Conservation (phyloP, 2,888 invertebrate genomes). For the Caenorhabditis wallacei region DNA sequence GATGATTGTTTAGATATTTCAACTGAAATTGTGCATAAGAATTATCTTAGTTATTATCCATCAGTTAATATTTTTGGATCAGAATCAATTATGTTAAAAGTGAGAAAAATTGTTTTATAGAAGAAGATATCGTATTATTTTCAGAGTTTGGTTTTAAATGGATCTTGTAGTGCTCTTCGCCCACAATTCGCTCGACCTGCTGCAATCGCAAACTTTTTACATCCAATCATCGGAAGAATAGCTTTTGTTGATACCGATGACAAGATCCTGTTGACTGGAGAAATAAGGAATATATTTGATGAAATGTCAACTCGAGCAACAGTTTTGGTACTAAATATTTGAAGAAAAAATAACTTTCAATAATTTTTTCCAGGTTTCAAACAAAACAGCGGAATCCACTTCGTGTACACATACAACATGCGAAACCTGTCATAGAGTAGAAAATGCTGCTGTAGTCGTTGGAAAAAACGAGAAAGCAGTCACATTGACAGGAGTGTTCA, state of each 20-base stretch:
- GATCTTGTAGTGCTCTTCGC: slow-evolving; percentile 68
- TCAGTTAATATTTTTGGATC: slow-evolving; percentile 74
- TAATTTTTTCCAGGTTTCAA: slow-evolving; percentile 63
- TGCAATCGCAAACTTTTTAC: slow-evolving; percentile 69
- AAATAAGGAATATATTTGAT: slow-evolving; percentile 70
- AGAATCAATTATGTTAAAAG: slow-evolving; percentile 74
- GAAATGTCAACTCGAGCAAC: slow-evolving; percentile 71
- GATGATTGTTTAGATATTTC: slow-evolving; percentile 77
- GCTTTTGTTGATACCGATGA: slow-evolving; percentile 73
- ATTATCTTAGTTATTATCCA: slow-evolving; percentile 70
- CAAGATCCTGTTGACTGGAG: slow-evolving; percentile 72
- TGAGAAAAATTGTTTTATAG: slow-evolving; percentile 2
- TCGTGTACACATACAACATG: slow-evolving; percentile 68
- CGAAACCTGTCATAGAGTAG: slow-evolving; percentile 67
- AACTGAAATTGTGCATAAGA: slow-evolving; percentile 71
- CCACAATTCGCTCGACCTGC: slow-evolving; percentile 73
- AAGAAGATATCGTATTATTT: not conserved
- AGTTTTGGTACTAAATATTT: slow-evolving; percentile 47
- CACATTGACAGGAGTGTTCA: slow-evolving; percentile 69
- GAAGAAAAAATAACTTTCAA: not conserved
- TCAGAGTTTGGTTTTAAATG: slow-evolving; percentile 68
- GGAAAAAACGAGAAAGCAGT: slow-evolving; percentile 72
- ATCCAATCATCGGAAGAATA: slow-evolving; percentile 73
- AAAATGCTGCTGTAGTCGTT: slow-evolving; percentile 72
- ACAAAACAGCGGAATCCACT: slow-evolving; percentile 60